Percentiles rank a stretch among this genome's conserved stretches.
phyloP scores from a whole-genome alignment of 2,797 vertebrate genomes.

The Gymnothorax reevesii region DNA sequence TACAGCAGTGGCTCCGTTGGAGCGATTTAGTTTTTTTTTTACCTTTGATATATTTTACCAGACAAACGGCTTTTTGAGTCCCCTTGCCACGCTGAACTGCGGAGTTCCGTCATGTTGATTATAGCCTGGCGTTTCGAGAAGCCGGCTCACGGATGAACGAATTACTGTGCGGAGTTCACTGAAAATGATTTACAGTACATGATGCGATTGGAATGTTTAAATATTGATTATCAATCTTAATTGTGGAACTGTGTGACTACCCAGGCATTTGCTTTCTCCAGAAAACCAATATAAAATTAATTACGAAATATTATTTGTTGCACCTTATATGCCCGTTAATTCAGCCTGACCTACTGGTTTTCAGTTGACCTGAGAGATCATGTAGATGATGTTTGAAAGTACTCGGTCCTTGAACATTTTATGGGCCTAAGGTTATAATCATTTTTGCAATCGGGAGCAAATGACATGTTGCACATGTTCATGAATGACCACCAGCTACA shows the following conservation, averaged over 20 bases:
- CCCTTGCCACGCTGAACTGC: background rate
- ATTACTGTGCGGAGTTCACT: background rate
- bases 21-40: conserved; percentile 5
- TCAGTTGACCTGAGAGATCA: too few relatives aligned
- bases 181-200: background rate
- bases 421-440: background rate
- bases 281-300: background rate
- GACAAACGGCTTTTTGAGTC: background rate
- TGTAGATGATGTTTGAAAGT: too few relatives aligned
- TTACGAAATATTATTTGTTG: background rate
- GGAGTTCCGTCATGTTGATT: conserved; percentile 14
- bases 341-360: too few relatives aligned
- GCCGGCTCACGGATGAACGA: background rate
- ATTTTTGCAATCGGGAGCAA: background rate
- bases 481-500: background rate
- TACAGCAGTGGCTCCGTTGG: conserved; percentile 2
- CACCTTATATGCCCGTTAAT: too few relatives aligned
- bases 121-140: background rate
- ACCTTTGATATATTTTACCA: conserved; percentile 9
- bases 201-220: background rate
- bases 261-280: background rate
- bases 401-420: background rate
- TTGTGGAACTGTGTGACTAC: background rate
- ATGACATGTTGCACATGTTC: background rate
- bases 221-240: background rate